Evolutionary conservation across 2,888 invertebrate genomes (phyloP).

Genomic region (Mythimna loreyi): DNA sequence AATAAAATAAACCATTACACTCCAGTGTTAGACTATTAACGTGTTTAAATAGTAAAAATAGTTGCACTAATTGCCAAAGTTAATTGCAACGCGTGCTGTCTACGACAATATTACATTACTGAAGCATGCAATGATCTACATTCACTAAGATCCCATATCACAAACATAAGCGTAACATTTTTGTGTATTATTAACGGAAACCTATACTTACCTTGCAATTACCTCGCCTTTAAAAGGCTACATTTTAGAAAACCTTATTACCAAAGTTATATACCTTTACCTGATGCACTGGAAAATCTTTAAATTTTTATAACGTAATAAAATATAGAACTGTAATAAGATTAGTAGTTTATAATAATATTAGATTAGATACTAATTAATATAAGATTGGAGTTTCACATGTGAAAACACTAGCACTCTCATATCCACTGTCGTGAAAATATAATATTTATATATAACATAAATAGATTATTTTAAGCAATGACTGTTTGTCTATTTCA

Average conservation of each 20-base stretch:
- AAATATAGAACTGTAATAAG: conserved; percentile 82
- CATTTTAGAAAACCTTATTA: conserved; percentile 80
- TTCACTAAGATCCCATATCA: conserved; percentile 78
- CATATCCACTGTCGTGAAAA: conserved; percentile 85
- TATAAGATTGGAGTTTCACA: conserved; percentile 89
- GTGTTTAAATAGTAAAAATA: conserved; percentile 66
- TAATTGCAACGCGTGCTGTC: conserved; percentile 66
- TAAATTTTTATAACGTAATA: conserved; percentile 80
- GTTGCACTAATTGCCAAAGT: conserved; percentile 76
- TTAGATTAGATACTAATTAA: conserved; percentile 88
- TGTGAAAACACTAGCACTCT: conserved; percentile 91
- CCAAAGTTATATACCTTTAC: conserved; percentile 82
- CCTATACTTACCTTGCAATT: conserved; percentile 82
- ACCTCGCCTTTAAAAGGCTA: conserved; percentile 88
- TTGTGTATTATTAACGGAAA: conserved; percentile 64
- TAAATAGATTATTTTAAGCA: conserved; percentile 89
- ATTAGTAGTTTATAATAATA: conserved; percentile 90
- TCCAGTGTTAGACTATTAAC: conserved; percentile 76
- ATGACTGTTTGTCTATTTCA: conserved; percentile 87
- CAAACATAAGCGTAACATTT: conserved; percentile 81
- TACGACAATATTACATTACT: conserved; percentile 68
- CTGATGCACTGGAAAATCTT: conserved; percentile 86
- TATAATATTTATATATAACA: conserved; percentile 85
- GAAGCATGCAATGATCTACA: conserved; percentile 82
- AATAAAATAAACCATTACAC: conserved; percentile 73